Percentiles rank a stretch among this genome's conserved stretches.
Conservation (phyloP, 2,888 invertebrate species). For the Agrenia bidenticulata region DNA sequence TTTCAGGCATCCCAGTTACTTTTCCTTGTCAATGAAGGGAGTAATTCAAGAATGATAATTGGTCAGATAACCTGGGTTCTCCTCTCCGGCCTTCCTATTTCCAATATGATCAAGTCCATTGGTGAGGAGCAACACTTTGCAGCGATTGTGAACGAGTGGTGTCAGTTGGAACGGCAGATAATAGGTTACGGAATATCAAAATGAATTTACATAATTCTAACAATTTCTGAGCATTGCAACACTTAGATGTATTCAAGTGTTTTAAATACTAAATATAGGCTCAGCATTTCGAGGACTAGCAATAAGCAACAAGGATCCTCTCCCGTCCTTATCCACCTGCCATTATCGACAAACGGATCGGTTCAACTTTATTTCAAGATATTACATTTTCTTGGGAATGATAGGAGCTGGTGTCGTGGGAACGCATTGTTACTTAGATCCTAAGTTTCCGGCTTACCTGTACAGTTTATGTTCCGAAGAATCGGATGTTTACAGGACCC, state of each 20-base stretch:
- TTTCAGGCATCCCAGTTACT: slow-evolving; percentile 32
- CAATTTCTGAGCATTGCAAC: no score
- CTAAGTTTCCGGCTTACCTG: slow-evolving; percentile 31
- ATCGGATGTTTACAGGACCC: slow-evolving; percentile 16
- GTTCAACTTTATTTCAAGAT: slow-evolving; percentile 24
- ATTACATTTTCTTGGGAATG: slow-evolving; percentile 28
- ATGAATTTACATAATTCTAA: neutral
- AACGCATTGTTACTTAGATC: slow-evolving; percentile 28
- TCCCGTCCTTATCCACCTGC: slow-evolving; percentile 38
- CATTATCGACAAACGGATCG: slow-evolving; percentile 28
- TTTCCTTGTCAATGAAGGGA: slow-evolving; percentile 11
- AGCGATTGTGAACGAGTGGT: slow-evolving; percentile 35
- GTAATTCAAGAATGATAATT: slow-evolving; percentile 19
- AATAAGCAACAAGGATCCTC: slow-evolving; percentile 24
- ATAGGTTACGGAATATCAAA: slow-evolving; percentile 22
- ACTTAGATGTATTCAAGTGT: no score
- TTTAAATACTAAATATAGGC: slow-evolving; percentile 26
- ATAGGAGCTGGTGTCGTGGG: slow-evolving; percentile 26
- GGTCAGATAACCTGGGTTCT: slow-evolving; percentile 33
- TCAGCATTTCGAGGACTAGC: slow-evolving; percentile 37
- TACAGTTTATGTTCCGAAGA: slow-evolving; percentile 21
- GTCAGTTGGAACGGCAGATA: slow-evolving; percentile 36
- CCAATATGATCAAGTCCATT: slow-evolving; percentile 25
- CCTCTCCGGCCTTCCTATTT: slow-evolving; percentile 27
- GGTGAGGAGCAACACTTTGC: slow-evolving; percentile 33